Percentiles rank a stretch among this genome's conserved stretches.
phyloP scores from a whole-genome alignment of 2,113 vertebrate species.

The Varanus komodoensis region DNA sequence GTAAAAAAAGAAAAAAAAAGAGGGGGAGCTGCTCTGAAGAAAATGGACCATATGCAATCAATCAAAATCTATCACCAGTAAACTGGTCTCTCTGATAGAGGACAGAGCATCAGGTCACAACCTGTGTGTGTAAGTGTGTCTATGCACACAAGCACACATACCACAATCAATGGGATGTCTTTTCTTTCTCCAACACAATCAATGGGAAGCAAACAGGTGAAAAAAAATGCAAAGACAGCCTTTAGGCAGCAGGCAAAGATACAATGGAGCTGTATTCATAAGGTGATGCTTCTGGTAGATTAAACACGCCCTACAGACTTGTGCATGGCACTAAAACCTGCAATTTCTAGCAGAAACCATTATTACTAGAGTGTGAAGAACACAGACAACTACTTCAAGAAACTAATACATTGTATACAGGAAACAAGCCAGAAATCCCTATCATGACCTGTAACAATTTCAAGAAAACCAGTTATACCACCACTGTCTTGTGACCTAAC shows the following conservation, averaged over 20 bases:
- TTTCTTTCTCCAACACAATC: neutral
- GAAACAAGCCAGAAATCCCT: neutral
- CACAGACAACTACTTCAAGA: neutral
- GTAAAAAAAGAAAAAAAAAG: neutral
- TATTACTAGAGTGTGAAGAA: neutral
- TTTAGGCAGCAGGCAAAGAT: neutral
- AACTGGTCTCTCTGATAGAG: neutral
- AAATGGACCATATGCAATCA: neutral
- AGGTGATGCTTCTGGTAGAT: neutral
- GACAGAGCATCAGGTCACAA: neutral
- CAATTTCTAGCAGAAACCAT: neutral
- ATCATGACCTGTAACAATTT: conserved; percentile 3
- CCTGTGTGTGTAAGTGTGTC: neutral
- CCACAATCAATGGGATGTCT: neutral
- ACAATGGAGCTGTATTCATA: neutral
- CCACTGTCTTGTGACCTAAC: neutral
- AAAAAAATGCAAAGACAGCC: neutral
- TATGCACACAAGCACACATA: neutral
- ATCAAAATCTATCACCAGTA: neutral
- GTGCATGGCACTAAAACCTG: too few relatives aligned
- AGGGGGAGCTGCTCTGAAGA: neutral
- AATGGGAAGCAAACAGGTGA: neutral
- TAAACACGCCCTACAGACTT: neutral
- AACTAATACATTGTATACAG: neutral
- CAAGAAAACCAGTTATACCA: conserved; percentile 15